Evolutionary conservation across 2,797 vertebrate genomes (phyloP), one percentile per base, ranked within the genome.

Genomic region (Synanceia verrucosa): DNA sequence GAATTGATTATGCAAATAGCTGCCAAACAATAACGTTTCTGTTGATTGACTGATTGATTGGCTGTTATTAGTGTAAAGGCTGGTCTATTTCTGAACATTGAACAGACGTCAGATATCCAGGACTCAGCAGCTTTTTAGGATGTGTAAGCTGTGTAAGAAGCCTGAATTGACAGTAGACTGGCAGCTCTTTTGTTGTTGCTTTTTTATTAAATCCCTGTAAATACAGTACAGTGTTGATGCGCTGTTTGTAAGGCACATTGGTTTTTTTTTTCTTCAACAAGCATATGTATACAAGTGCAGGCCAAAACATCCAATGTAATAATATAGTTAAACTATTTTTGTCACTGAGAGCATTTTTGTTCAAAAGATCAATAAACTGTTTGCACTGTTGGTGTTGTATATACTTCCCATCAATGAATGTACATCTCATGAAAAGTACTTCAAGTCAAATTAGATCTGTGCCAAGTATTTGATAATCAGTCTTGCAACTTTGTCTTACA

Each of bases 291-390:
- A 24, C 48, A 26, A 31, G 0, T 36, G 60, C 1, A 55, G 4
- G 55, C n/a, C 43, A n/a, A 55, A 62, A 39, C 43, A 23, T 4
- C 24, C 1, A 46, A 48, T 26, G n/a, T 33, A 39, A 29, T 57
- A 13, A 44, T 29, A 57, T 18, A 3, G 2, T 14, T 9, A 5
- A 9, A 28, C 18, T 37, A 4, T 46, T 57, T 70, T 57, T 70
- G 24, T 66, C n/a, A 36, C n/a, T 50, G 41, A 13, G 16, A 63
- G 60, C 6, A 2, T 55, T 53, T 74, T 58, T 7, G 0, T 65
- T 56, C n/a, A 28, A 2, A 63, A 60, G 12, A 39, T 76, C 51
- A 84, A 78, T 88, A 85, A 85, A 87, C 52, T 9, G 37, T 77
- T 86, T 75, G 63, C 79, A 65, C 71, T 81, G n/a, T n/a, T n/a